A percentile compares a stretch with the other conserved stretches of the same genome.
Conservation (phyloP, 2,113 vertebrate species). For the Bombycilla garrulus region DNA sequence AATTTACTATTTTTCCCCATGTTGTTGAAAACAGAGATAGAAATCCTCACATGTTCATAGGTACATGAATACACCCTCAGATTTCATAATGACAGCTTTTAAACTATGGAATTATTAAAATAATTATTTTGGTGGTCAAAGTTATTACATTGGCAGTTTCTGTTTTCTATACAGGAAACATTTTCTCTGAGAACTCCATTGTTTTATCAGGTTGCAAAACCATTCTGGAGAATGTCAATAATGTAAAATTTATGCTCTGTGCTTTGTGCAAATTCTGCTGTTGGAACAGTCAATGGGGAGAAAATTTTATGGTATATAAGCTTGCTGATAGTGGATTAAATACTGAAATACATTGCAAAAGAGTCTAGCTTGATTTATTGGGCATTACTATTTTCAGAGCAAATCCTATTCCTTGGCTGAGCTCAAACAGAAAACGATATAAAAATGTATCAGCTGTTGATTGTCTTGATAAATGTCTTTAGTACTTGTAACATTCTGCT, state of each 20-base stretch:
- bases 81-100: neutral
- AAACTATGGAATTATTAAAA: neutral
- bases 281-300: neutral
- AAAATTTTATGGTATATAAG: neutral
- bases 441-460: neutral
- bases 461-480: neutral
- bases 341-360: neutral
- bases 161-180: neutral
- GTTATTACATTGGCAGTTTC: neutral
- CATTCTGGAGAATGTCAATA: neutral
- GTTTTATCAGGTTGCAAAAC: neutral
- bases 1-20: neutral
- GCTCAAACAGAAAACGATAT: neutral
- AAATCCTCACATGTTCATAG: neutral
- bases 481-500: neutral
- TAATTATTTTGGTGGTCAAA: neutral
- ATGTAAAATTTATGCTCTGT: neutral
- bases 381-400: neutral
- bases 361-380: neutral
- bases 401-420: neutral
- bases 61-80: neutral
- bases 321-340: conserved; percentile 19
- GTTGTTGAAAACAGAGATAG: neutral
- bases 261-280: neutral
- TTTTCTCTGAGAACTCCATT: neutral